Evolutionary conservation across 2,113 vertebrate species (phyloP).

Genomic region (Alexandromys fortis): DNA sequence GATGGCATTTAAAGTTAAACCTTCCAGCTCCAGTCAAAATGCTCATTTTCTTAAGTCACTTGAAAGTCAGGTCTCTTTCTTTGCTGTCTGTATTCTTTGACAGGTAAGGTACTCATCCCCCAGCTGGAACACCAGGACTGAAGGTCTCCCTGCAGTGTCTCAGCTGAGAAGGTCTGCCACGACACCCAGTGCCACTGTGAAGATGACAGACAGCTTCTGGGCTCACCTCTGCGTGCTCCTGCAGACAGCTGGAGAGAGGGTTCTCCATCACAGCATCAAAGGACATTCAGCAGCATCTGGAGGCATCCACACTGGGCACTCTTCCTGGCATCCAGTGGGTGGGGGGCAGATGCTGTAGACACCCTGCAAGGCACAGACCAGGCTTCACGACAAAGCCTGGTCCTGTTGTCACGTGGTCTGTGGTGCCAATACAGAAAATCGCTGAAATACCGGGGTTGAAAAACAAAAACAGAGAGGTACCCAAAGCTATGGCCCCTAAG

Average conservation of each 20-base stretch:
- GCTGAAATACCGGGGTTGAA: neutral
- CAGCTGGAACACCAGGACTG: neutral
- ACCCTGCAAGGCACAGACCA: neutral
- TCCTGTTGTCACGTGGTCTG: neutral
- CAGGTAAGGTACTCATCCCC: neutral
- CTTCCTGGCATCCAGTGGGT: neutral
- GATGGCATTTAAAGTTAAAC: no score
- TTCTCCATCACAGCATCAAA: neutral
- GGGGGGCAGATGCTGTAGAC: neutral
- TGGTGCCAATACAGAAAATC: neutral
- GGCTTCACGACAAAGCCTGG: neutral
- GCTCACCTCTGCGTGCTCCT: neutral
- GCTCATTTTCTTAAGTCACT: neutral
- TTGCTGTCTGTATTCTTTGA: neutral
- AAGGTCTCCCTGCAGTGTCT: neutral
- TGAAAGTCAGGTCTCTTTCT: neutral
- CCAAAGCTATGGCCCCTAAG: neutral
- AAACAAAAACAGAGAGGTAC: neutral
- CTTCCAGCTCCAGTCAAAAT: neutral
- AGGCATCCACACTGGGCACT: neutral
- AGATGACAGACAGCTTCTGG: neutral
- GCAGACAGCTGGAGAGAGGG: neutral
- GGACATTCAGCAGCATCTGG: neutral
- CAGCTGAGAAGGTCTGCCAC: neutral
- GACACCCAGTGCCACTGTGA: neutral